Percentiles rank a stretch among this genome's conserved stretches.
Conservation (phyloP, 2,797 vertebrate species). For the Rhabdomys pumilio region DNA sequence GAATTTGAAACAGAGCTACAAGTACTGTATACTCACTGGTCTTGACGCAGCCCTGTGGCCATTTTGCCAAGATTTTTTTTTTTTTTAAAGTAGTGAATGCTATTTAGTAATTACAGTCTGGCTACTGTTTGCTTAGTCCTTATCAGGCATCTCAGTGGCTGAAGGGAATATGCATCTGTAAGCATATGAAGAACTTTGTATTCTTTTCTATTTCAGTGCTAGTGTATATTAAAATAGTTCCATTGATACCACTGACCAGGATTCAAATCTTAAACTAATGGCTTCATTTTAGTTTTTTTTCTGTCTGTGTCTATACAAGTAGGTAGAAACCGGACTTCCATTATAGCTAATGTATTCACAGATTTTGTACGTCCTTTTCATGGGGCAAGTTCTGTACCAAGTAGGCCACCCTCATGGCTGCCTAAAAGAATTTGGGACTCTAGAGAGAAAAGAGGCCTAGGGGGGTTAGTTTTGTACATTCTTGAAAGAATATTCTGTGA, state of each 20-base stretch:
- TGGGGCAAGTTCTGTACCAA: not conserved
- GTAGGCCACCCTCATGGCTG: not conserved
- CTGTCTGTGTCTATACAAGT: not conserved
- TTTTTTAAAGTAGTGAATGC: not conserved
- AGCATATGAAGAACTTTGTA: not conserved
- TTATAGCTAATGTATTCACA: not conserved
- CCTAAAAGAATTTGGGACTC: not conserved
- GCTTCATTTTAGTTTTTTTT: conserved; percentile 47
- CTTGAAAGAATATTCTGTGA: not conserved
- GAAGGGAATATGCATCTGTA: not conserved
- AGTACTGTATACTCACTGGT: not conserved
- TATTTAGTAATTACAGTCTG: not conserved
- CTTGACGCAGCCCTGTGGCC: not conserved
- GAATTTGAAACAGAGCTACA: not conserved
- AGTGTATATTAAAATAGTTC: not conserved
- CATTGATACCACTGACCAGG: not conserved
- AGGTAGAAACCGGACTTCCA: not conserved
- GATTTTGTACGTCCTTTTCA: not conserved
- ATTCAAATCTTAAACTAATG: not conserved
- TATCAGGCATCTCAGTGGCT: not conserved
- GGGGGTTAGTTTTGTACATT: not conserved
- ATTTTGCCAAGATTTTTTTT: not conserved
- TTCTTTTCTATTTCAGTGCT: not conserved
- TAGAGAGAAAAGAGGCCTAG: not conserved
- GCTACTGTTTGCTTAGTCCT: not conserved